Conservation (phyloP, 2,888 invertebrate species). For the Panzeria rudis region DNA sequence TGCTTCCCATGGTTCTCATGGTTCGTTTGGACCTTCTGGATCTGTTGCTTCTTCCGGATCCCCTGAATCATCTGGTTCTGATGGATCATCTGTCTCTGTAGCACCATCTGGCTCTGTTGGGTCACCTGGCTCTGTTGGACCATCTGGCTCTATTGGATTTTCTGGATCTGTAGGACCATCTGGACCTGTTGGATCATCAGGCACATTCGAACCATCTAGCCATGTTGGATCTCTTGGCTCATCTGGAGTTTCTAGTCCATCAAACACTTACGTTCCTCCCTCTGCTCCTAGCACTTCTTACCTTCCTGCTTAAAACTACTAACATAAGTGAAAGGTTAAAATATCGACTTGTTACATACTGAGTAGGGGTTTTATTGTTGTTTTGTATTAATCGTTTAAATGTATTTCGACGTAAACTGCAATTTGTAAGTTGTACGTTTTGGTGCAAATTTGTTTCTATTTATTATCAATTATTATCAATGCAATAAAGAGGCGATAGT, state of each 20-base stretch:
- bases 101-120: background rate
- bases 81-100: background rate
- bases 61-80: background rate
- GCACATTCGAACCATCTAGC: too few relatives aligned
- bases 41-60: constrained; percentile 63
- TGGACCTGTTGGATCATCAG: background rate
- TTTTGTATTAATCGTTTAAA: constrained; percentile 27
- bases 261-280: constrained; percentile 25
- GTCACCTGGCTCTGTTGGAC: background rate
- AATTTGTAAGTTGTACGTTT: background rate
- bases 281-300: constrained; percentile 48
- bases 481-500: background rate
- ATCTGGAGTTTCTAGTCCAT: background rate
- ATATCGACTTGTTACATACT: background rate
- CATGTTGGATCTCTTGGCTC: background rate
- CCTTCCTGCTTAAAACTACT: constrained; percentile 52
- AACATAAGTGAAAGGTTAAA: constrained; percentile 10
- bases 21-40: constrained; percentile 5
- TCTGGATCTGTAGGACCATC: constrained; percentile 25
- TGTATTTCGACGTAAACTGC: background rate
- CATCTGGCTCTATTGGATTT: constrained; percentile 64
- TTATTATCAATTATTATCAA: background rate
- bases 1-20: constrained; percentile 39
- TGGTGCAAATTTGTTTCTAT: background rate
- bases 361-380: constrained; percentile 27